phyloP scores from a whole-genome alignment of 2,888 invertebrate species.

The Furcula furcula region DNA sequence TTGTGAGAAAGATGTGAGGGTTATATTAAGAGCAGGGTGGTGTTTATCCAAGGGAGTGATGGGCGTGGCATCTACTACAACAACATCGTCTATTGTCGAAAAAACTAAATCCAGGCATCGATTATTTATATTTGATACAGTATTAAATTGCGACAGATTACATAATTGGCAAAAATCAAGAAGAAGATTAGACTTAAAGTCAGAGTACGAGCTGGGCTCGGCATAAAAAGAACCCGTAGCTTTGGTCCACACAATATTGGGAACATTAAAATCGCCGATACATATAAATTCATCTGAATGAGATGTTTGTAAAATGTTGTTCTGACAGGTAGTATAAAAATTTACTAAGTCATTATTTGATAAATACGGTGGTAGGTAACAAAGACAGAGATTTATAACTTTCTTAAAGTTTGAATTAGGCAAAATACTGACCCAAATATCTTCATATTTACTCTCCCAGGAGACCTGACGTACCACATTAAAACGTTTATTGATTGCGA shows the following conservation, averaged over 20 bases:
- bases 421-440: conserved; percentile 13
- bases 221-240: neutral
- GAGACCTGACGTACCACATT: conserved; percentile 8
- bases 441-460: conserved; percentile 16
- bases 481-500: conserved; percentile 11
- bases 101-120: neutral
- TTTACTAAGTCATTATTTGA: neutral
- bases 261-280: conserved; percentile 5
- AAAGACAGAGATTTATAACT: neutral
- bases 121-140: neutral
- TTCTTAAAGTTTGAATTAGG: neutral
- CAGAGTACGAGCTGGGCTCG: no score
- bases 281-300: neutral
- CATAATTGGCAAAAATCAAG: no score
- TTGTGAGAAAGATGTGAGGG: no score
- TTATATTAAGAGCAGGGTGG: no score
- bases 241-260: conserved; percentile 2
- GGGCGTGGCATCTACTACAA: no score
- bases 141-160: neutral
- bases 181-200: no score
- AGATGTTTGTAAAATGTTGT: neutral
- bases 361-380: conserved; percentile 14
- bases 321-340: conserved; percentile 5
- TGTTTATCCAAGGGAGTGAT: no score
- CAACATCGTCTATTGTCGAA: no score